Evolutionary conservation across 2,797 vertebrate species (phyloP).

Genomic region (Tapera naevia): DNA sequence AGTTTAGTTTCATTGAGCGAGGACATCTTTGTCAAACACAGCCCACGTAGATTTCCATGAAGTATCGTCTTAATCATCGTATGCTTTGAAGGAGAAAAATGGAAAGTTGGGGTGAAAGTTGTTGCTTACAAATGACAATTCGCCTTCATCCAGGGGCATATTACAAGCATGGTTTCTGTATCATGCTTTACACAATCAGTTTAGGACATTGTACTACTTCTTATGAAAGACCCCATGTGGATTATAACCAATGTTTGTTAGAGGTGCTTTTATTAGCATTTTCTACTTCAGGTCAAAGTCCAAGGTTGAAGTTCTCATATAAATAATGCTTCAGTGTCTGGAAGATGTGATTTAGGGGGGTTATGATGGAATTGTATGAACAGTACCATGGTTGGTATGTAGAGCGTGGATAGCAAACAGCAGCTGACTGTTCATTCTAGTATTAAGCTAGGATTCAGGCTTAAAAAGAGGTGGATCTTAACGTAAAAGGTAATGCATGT

Average conservation of each 20-base stretch:
- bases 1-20: not conserved
- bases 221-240: not conserved
- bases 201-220: not conserved
- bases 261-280: not conserved
- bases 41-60: not conserved
- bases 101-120: not conserved
- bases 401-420: not conserved
- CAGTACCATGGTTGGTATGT: fast-evolving
- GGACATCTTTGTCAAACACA: not conserved
- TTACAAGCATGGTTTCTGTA: not conserved
- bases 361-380: not conserved
- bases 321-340: not conserved
- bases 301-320: not conserved
- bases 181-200: not conserved
- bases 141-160: not conserved
- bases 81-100: not conserved
- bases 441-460: not conserved
- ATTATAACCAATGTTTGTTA: not conserved
- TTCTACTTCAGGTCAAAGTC: not conserved
- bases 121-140: not conserved
- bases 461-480: not conserved
- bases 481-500: fast-evolving
- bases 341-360: not conserved
- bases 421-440: not conserved
- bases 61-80: not conserved